A percentile compares a stretch with the other conserved stretches of the same genome.
Evolutionary conservation across 1,140 invertebrate species (phyloP).

Genomic region (Lepidurus packardi): DNA sequence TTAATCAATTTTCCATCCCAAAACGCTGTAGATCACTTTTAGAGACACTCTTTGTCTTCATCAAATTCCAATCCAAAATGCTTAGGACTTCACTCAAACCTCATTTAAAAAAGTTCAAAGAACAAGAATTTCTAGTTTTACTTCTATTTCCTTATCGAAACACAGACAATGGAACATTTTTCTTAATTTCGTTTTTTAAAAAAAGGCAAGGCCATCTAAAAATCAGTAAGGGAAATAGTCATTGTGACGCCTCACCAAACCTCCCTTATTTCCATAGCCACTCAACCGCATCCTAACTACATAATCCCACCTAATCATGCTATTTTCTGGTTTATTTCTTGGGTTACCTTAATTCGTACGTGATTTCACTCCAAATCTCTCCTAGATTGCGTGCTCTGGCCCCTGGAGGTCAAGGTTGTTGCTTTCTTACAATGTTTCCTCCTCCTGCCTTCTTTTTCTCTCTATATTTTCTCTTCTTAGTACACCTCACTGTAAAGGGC

Average conservation of each 20-base stretch:
- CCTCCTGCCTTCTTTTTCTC: neutral
- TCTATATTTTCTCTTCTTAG: neutral
- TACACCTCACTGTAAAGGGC: neutral
- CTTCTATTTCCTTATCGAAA: too few species aligned
- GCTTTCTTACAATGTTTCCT: neutral
- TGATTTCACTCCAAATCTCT: neutral
- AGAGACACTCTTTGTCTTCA: too few species aligned
- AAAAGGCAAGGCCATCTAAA: too few species aligned
- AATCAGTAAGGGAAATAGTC: too few species aligned
- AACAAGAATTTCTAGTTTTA: too few species aligned
- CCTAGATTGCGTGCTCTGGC: neutral
- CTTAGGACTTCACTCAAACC: too few species aligned
- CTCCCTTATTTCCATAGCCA: neutral
- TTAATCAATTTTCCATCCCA: neutral
- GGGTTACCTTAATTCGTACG: neutral
- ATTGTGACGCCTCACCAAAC: too few species aligned
- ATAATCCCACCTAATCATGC: neutral
- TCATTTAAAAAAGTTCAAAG: too few species aligned
- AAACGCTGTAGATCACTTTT: neutral
- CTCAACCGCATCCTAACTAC: neutral
- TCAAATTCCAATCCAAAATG: too few species aligned
- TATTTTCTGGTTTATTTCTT: neutral
- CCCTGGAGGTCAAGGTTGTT: slow-evolving; percentile 14
- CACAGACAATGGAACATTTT: too few species aligned
- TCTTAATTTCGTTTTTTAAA: too few species aligned